Evolutionary conservation across 2,113 vertebrate genomes (phyloP).

Genomic region (Percopsis transmontana): DNA sequence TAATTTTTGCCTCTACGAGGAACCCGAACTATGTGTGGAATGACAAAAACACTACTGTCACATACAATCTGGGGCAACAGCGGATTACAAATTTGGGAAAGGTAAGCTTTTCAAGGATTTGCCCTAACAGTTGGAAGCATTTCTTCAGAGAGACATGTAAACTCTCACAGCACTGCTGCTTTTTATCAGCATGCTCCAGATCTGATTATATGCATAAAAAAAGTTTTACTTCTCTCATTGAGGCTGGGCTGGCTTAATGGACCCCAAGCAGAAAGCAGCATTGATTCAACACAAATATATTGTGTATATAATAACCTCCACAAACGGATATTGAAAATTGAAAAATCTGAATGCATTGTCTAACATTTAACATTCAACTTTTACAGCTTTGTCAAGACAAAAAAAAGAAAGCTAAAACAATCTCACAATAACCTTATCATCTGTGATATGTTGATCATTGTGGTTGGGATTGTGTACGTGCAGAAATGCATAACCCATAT

Average conservation of each 20-base stretch:
- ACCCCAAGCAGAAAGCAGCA: no score
- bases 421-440: neutral
- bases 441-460: neutral
- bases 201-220: conserved; percentile 59
- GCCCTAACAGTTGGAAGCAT: conserved; percentile 43
- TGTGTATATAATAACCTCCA: no score
- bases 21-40: conserved; percentile 42
- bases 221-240: conserved; percentile 42
- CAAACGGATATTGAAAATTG: neutral
- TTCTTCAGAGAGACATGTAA: conserved; percentile 46
- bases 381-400: neutral
- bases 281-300: no score
- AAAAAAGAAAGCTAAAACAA: neutral
- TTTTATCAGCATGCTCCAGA: conserved; percentile 53
- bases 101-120: conserved; percentile 68
- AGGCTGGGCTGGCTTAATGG: conserved; percentile 40
- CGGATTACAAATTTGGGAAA: conserved; percentile 66
- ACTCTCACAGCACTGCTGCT: conserved; percentile 36
- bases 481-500: no score
- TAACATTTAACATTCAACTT: neutral
- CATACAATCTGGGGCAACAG: conserved; percentile 58
- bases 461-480: no score
- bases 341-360: neutral
- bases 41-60: conserved; percentile 25
- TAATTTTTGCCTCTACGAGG: conserved; percentile 13